Evolutionary conservation across 2,888 invertebrate species (phyloP).

Genomic region (Iselma pallidipennis): DNA sequence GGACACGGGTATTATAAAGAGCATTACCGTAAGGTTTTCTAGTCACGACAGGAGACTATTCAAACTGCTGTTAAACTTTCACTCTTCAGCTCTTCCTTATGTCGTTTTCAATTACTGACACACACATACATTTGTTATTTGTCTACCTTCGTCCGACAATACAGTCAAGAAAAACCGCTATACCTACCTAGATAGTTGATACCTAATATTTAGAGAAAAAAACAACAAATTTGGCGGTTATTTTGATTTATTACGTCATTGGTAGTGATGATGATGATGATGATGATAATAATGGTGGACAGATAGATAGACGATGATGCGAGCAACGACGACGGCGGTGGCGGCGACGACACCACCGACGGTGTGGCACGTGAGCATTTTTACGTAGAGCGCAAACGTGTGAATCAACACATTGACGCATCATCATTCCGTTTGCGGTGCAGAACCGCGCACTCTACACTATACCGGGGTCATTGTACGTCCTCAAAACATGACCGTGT

Average conservation of each 20-base stretch:
- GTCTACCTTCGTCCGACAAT: not conserved
- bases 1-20: slow-evolving; percentile 17
- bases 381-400: slow-evolving; percentile 32
- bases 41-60: slow-evolving; percentile 36
- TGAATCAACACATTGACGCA: slow-evolving; percentile 39
- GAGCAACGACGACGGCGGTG: not conserved
- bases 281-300: too few species aligned
- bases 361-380: not conserved
- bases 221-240: not conserved
- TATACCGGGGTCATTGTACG: slow-evolving; percentile 50
- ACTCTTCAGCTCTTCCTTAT: slow-evolving; percentile 25
- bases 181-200: too few species aligned
- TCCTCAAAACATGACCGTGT: slow-evolving; percentile 52
- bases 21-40: slow-evolving; percentile 33
- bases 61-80: slow-evolving; percentile 33
- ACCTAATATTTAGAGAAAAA: not conserved
- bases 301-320: too few species aligned
- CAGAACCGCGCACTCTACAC: slow-evolving; percentile 35
- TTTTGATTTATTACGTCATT: not conserved
- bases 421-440: slow-evolving; percentile 49
- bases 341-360: not conserved
- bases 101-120: slow-evolving; percentile 7
- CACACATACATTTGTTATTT: slow-evolving; percentile 1
- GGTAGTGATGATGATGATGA: not conserved
- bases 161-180: too few species aligned